These are phyloP conservation scores for Oenanthe melanoleuca DNA, from an alignment of 2,113 vertebrate genomes.

Conservation along the genomic window DNA sequence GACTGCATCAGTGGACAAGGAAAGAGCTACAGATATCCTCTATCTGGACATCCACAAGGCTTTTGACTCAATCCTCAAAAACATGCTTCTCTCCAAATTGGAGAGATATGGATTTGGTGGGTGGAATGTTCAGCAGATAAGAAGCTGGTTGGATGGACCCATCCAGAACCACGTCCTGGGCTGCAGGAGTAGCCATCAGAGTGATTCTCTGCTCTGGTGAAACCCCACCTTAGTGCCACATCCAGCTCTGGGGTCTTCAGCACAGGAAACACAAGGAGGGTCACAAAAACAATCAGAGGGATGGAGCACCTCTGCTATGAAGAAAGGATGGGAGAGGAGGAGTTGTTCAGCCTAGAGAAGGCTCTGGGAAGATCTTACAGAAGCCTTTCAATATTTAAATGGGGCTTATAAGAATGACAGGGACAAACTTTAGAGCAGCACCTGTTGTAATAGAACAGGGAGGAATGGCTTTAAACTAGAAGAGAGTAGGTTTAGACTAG, in stretches of 20 bases:
- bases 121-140: not conserved
- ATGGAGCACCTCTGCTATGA: not conserved
- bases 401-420: not conserved
- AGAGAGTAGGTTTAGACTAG: not conserved
- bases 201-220: not conserved
- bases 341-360: not conserved
- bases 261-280: not conserved
- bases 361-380: not conserved
- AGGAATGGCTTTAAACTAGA: not conserved
- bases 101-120: not conserved
- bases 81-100: not conserved
- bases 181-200: not conserved
- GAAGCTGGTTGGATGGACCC: not conserved
- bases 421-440: not conserved
- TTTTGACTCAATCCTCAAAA: not conserved
- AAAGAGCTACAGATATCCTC: not conserved
- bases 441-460: not conserved
- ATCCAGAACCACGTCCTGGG: not conserved
- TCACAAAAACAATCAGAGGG: not conserved
- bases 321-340: not conserved
- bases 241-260: not conserved
- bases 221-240: not conserved
- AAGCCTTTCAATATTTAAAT: not conserved
- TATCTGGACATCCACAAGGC: not conserved
- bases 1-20: not conserved